These are phyloP conservation scores for Galemys pyrenaicus DNA, from an alignment of 2,113 vertebrate species.

Conservation along the genomic window DNA sequence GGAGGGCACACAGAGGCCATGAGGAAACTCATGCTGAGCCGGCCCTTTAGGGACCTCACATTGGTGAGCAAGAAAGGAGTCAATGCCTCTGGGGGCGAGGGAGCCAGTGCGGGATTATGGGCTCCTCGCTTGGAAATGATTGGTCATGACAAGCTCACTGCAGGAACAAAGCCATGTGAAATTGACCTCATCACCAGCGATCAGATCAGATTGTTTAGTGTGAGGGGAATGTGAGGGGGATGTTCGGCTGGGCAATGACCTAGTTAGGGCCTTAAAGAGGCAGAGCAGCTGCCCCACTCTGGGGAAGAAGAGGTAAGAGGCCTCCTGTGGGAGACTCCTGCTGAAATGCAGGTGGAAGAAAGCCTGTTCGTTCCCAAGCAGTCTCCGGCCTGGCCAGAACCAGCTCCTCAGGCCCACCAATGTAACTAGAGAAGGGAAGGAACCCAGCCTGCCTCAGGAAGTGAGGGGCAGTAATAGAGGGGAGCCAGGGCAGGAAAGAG, in stretches of 20 bases:
- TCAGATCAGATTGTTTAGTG: constrained; percentile 82
- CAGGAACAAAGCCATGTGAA: constrained; percentile 81
- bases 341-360: constrained; percentile 50
- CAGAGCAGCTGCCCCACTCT: constrained; percentile 69
- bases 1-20: constrained; percentile 66
- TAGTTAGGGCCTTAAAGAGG: constrained; percentile 81
- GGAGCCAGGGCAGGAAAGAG: neutral
- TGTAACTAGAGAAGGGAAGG: neutral
- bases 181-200: constrained; percentile 80
- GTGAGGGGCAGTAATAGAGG: neutral
- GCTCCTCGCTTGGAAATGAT: constrained; percentile 80
- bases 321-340: neutral
- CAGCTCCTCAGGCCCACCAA: neutral
- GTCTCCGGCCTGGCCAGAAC: no score
- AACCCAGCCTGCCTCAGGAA: neutral
- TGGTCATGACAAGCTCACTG: constrained; percentile 80
- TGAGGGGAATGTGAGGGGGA: constrained; percentile 73
- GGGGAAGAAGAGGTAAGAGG: constrained; percentile 23
- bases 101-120: constrained; percentile 72
- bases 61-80: constrained; percentile 69
- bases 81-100: constrained; percentile 70
- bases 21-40: constrained; percentile 60
- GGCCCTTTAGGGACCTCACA: constrained; percentile 68
- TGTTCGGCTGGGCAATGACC: constrained; percentile 75
- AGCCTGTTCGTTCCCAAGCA: neutral